Evolutionary conservation across 2,113 vertebrate genomes (phyloP).

Genomic region (Capreolus pygargus): DNA sequence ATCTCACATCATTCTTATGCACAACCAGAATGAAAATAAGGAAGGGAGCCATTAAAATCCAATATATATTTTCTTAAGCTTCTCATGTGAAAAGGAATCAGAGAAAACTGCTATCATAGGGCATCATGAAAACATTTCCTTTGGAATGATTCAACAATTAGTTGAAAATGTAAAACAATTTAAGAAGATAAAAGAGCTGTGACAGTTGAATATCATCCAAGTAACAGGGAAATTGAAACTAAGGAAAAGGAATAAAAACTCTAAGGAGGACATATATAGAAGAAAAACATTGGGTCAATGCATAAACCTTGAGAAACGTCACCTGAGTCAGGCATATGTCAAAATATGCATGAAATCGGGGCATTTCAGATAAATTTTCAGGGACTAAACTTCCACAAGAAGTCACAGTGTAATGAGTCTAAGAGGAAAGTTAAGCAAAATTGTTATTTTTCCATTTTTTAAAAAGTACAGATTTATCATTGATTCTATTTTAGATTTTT

Average conservation of each 20-base stretch:
- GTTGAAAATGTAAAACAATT: background rate
- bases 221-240: background rate
- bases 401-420: background rate
- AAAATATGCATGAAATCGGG: background rate
- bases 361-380: background rate
- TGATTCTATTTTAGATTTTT: background rate
- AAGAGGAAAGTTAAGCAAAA: background rate
- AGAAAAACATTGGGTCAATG: background rate
- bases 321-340: background rate
- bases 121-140: background rate
- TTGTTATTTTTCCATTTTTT: background rate
- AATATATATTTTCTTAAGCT: conserved; percentile 65
- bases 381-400: background rate
- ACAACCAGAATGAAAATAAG: conserved; percentile 46
- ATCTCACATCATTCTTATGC: conserved; percentile 68
- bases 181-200: background rate
- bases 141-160: background rate
- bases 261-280: background rate
- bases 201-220: background rate
- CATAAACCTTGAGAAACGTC: background rate
- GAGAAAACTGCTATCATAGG: background rate
- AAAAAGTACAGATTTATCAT: background rate
- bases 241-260: background rate
- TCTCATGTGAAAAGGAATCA: conserved; percentile 18
- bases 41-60: background rate